Conservation (phyloP, 64 coral and sea anemone species). For the Dendrophyllia cribrosa region DNA sequence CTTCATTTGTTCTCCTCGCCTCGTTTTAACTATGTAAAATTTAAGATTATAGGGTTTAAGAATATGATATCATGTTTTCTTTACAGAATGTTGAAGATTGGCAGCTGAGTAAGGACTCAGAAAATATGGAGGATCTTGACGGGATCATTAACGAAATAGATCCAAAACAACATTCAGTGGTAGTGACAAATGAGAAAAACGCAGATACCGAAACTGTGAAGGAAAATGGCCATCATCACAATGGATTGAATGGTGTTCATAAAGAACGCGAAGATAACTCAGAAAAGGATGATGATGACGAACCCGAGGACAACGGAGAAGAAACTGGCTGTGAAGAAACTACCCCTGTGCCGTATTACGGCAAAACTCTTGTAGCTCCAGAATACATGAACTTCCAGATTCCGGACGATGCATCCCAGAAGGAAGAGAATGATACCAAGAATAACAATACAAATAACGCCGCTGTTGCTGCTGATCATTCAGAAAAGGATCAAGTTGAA, state of each 20-base stretch:
- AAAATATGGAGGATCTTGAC: neutral
- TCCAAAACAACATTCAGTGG: neutral
- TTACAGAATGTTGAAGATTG: constrained; percentile 3
- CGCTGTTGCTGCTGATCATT: neutral
- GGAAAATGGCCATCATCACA: neutral
- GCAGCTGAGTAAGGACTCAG: too few relatives aligned
- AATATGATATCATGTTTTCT: too few relatives aligned
- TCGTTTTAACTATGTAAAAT: neutral
- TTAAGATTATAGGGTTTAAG: neutral
- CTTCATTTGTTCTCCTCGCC: too few relatives aligned
- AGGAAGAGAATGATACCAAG: neutral
- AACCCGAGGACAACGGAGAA: neutral
- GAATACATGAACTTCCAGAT: constrained; percentile 27
- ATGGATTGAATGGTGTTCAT: constrained; percentile 4
- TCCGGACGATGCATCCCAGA: neutral
- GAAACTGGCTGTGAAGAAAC: neutral
- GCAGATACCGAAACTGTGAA: neutral
- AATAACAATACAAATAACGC: neutral
- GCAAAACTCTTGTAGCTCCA: constrained; percentile 34
- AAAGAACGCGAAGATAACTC: neutral
- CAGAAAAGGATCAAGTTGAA: neutral
- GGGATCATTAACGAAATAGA: neutral
- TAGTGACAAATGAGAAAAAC: neutral
- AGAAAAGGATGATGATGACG: neutral
- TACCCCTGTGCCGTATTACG: neutral